Evolutionary conservation across 2,113 vertebrate species (phyloP).

Genomic region (Rhynchomys soricoides): DNA sequence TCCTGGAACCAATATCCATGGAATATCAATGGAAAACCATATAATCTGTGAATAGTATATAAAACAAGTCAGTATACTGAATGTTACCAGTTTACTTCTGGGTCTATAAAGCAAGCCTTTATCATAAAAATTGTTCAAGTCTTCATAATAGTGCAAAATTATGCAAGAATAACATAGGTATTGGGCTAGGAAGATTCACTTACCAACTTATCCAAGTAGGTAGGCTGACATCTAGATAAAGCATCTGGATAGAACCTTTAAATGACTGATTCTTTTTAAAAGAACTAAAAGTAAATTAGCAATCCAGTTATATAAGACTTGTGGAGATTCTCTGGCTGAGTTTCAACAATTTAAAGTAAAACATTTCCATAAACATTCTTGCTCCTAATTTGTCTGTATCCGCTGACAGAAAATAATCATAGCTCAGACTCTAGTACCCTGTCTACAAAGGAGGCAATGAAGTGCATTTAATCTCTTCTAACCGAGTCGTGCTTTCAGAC

Average conservation of each 20-base stretch:
- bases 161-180: not conserved
- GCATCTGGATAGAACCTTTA: not conserved
- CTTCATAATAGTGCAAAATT: not conserved
- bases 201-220: not conserved
- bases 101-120: slow-evolving; percentile 1
- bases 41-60: not conserved
- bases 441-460: not conserved
- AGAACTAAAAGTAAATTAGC: not conserved
- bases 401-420: not conserved
- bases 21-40: not conserved
- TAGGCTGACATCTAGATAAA: not conserved
- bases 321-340: not conserved
- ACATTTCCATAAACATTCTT: not conserved
- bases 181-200: not conserved
- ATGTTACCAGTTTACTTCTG: not conserved
- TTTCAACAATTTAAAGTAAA: slow-evolving; percentile 38
- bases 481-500: not conserved
- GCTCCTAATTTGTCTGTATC: not conserved
- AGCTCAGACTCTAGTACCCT: not conserved
- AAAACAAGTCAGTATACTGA: not conserved
- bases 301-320: not conserved
- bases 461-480: not conserved
- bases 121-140: not conserved
- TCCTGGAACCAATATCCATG: not conserved
- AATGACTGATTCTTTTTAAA: not conserved